Percentiles rank a stretch among this genome's conserved stretches.
These are phyloP conservation scores for Chamaetylas fuelleborni DNA, from an alignment of 2,113 vertebrate genomes.

Conservation along the genomic window DNA sequence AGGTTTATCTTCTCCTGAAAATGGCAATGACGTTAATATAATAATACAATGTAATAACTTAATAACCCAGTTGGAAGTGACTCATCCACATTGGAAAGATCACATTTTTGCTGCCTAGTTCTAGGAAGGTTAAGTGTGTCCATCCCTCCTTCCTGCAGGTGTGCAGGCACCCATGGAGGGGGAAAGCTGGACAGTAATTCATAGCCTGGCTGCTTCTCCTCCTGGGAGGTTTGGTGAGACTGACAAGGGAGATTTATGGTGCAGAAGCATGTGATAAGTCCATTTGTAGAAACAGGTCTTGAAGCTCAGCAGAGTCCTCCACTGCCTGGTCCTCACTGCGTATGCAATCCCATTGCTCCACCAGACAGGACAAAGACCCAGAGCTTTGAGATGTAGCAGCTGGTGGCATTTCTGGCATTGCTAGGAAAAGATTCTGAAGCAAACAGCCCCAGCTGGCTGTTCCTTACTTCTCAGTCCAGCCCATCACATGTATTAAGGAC, in stretches of 20 bases:
- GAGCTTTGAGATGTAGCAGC: background rate
- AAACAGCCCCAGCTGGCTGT: background rate
- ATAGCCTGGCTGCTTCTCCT: background rate
- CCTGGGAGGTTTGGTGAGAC: background rate
- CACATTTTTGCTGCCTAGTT: background rate
- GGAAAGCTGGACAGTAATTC: background rate
- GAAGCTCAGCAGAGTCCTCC: background rate
- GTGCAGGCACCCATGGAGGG: background rate
- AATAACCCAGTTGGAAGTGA: constrained; percentile 61
- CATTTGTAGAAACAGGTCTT: background rate
- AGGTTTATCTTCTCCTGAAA: constrained; percentile 66
- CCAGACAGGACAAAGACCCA: background rate
- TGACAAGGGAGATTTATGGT: background rate
- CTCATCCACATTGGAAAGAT: constrained; percentile 25
- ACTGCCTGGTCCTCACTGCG: background rate
- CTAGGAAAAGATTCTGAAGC: background rate
- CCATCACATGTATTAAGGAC: background rate
- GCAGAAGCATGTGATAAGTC: background rate
- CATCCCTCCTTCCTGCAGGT: background rate
- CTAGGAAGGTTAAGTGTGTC: background rate
- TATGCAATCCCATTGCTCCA: background rate
- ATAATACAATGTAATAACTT: constrained; percentile 67
- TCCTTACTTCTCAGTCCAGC: background rate
- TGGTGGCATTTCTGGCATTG: background rate
- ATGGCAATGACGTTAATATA: constrained; percentile 57